Evolutionary conservation across 64 coral and sea anemone species (phyloP), one percentile per base, ranked within the genome.

Genomic region (Montipora efflorescens): DNA sequence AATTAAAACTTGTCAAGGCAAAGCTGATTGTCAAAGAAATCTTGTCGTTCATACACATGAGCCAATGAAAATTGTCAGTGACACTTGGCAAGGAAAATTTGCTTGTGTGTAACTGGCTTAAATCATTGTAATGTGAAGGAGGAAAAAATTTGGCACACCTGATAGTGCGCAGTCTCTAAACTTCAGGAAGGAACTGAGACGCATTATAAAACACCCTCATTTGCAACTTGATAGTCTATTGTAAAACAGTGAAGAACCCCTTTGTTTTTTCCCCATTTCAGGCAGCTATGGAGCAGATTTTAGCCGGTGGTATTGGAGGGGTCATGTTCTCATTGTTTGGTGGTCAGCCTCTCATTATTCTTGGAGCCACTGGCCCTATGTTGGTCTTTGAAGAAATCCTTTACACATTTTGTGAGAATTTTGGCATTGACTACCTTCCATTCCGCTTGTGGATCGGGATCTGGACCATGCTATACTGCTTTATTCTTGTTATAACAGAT

Each of bases 361-460:
- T 99, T 22, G 95, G 97, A 7, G 97, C 97, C 0, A 99, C 97
- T 53, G 97, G 97, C 10, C 97, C 97, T 22, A 96, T 99, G 97
- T 57, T 99, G 18, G 95, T 99, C 11, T 99, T 99, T 87, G 97
- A 99, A 83, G 97, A 92, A 78, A 99, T 99, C 59, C 85, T 99
- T 0, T 99, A 87, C 48, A 84, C 89, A 8, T 99, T 96, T 36
- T 99, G 97, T 62, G 59, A 96, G 14, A 93, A 67, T 80, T n/a
- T 68, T 13, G 78, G 91, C 18, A 59, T 99, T 3, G 97, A 99
- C 14, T 99, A 99, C 74, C 82, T 99, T 72, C 95, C 97, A 0
- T 99, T 99, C 21, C 92, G 97, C 18, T 77, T 99, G 51, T 99
- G 97, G 97, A 99, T 99, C 18, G 97, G 97, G 1, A 93, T 99